Percentiles rank a stretch among this genome's conserved stretches.
These are phyloP conservation scores for Dipus sagitta DNA, from an alignment of 2,797 vertebrate species.

Conservation along the genomic window DNA sequence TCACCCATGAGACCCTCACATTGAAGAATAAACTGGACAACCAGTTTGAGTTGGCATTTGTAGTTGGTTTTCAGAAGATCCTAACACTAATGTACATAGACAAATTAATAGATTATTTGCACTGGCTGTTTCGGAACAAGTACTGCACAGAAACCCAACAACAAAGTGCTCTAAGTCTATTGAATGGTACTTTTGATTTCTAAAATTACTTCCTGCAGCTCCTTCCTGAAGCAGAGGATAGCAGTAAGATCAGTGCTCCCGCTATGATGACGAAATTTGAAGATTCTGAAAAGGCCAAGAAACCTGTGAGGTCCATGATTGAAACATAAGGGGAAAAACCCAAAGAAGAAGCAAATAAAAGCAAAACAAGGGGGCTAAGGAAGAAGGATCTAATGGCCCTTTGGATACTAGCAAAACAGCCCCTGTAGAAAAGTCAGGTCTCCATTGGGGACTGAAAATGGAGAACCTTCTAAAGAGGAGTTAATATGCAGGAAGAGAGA, in stretches of 20 bases:
- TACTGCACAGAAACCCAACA: conserved; percentile 98
- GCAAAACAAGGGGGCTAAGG: conserved; percentile 96
- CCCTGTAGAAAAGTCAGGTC: conserved; percentile 81
- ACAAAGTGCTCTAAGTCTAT: conserved; percentile 92
- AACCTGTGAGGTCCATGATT: conserved; percentile 99
- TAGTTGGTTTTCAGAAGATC: conserved; percentile 99
- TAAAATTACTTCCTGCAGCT: conserved; percentile 93
- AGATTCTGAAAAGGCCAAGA: conserved; percentile 96
- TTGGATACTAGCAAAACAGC: conserved; percentile 87
- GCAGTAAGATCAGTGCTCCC: conserved; percentile 91
- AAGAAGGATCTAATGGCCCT: conserved; percentile 91
- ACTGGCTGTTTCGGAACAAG: conserved; percentile 96
- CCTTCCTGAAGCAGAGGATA: conserved; percentile 94
- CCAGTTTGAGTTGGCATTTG: conserved; percentile 99
- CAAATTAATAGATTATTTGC: conserved; percentile 98
- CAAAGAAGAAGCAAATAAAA: conserved; percentile 94
- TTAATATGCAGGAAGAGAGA: conserved; percentile 93
- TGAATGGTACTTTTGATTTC: conserved; percentile 94
- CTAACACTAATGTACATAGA: conserved; percentile 97
- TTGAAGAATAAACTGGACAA: conserved; percentile 99
- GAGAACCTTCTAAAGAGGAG: conserved; percentile 92
- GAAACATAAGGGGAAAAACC: conserved; percentile 94
- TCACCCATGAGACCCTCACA: conserved; percentile 94
- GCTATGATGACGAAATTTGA: conserved; percentile 93
- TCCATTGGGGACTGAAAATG: conserved; percentile 86